Evolutionary conservation across 2,113 vertebrate species (phyloP), one percentile per base, ranked within the genome.

Genomic region (Scomber scombrus): DNA sequence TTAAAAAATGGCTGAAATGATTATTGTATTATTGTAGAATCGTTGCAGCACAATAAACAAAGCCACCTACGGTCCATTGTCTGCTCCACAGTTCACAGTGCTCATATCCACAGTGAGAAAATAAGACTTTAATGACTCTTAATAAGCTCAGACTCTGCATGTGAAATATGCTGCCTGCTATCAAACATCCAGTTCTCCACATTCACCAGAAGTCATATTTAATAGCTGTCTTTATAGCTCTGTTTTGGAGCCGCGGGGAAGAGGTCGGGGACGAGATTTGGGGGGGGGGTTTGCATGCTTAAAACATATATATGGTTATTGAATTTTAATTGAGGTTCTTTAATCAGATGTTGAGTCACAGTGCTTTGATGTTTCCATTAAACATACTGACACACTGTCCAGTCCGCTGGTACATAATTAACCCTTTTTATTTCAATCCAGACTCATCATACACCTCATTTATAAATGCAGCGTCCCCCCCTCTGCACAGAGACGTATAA

Each of bases 101-200:
- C 31, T 69, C 23, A 52, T 14, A 14, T 31, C n/a, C 16, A 29
- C 60, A 43, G 60, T 1, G 6, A 47, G 31, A 43, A 40, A 74
- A 50, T 21, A 56, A 9, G 14, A 23, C 56, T 76, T 80, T 79
- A 80, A 82, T 82, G 67, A 56, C 61, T 65, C 57, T 60, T 85
- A 91, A 87, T 81, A 19, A 78, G 40, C 65, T 76, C 50, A 3
- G 3, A 63, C 52, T 69, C 65, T 64, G 77, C 74, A 50, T 55
- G 45, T 13, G 52, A 71, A 82, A 77, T 23, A 23, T 2, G 0
- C 52, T 14, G 50, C 78, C 64, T 71, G 68, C 78, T 58, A 50
- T 82, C 31, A 72, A 56, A 76, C 78, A 75, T 82, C 62, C 23
- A 23, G 71, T 81, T 64, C 51, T 62, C 46, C 57, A n/a, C 66